Evolutionary conservation across 2,113 vertebrate species (phyloP), one percentile per base, ranked within the genome.

Genomic region (Centropus unirufus): DNA sequence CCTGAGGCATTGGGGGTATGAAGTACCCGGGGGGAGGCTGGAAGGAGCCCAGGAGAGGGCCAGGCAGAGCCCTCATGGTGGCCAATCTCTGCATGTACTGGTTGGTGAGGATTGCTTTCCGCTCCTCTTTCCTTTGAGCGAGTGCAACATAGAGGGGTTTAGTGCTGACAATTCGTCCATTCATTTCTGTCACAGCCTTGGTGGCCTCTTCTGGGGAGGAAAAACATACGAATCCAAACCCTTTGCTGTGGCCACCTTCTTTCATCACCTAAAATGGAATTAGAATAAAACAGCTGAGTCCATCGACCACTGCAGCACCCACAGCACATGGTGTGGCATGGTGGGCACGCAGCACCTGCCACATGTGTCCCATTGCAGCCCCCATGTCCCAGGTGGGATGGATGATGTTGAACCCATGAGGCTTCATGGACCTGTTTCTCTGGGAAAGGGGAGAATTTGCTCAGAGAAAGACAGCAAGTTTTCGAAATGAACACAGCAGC

Each of bases 171-270:
- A 99, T 99, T 30, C 99, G 97, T 34, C 99, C 99, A 0, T 99
- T 99, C 99, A 99, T 99, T 93, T 99, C 99, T 0, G 99, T 99
- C 74, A 99, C 99, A 0, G 99, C 99, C 97, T 99, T 99, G 6
- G 99, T 99, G 5, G 99, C 99, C 96, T 99, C 99, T 96, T 99
- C 99, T 42, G 99, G 99, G 67, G 99, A 99, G 47, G 99, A 99
- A 97, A 99, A 99, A 96, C 99, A 99, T 92, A 99, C 99, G 93
- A 99, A 99, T 47, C 99, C 99, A 96, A 99, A 99, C 69, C 99
- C 99, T 96, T 99, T 99, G 98, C 99, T 99, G 97, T 99, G 99
- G 90, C 98, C 97, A 77, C 98, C 98, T 34, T 99, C 99, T 19
- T 98, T 99, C 99, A 99, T 99, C 96, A 99, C 99, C 99, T 99